phyloP scores from a whole-genome alignment of 2,797 vertebrate species.

The Hyperoplus immaculatus region DNA sequence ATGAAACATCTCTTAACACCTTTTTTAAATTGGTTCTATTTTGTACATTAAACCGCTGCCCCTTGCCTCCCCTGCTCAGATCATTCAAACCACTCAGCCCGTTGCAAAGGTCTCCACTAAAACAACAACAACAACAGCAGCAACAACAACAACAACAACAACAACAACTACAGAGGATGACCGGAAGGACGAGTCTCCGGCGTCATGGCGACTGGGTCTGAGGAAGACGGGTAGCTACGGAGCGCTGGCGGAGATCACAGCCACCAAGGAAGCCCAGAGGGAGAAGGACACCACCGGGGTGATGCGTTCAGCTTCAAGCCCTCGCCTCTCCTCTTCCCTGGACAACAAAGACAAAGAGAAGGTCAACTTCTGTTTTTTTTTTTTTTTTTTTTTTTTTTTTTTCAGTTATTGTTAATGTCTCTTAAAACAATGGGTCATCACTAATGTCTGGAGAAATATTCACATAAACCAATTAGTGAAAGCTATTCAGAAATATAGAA shows the following conservation, averaged over 20 bases:
- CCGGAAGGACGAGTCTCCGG: conserved; percentile 96
- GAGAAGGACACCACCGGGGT: conserved; percentile 95
- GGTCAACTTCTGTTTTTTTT: conserved; percentile 60
- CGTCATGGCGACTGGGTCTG: conserved; percentile 95
- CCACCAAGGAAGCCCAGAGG: conserved; percentile 96
- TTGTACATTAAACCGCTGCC: not conserved
- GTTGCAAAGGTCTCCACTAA: conserved; percentile 90
- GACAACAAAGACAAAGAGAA: conserved; percentile 96
- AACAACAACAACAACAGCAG: conserved; percentile 7
- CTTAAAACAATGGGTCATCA: not conserved
- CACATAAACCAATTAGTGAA: too few species aligned
- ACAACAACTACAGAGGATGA: conserved; percentile 87
- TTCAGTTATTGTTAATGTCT: not conserved
- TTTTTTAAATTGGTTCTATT: too few species aligned
- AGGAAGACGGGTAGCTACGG: conserved; percentile 98
- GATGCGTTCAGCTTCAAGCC: conserved; percentile 98
- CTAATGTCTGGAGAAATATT: not conserved
- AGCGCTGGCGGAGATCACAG: conserved; percentile 96
- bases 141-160: too few species aligned
- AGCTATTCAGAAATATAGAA: too few species aligned
- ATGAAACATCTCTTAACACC: not conserved
- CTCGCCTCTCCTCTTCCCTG: conserved; percentile 94
- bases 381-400: conserved; percentile 1
- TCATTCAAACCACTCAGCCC: conserved; percentile 75
- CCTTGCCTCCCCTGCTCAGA: conserved; percentile 35